phyloP scores from a whole-genome alignment of 2,113 vertebrate species.

The Apistogramma diplotaenia region DNA sequence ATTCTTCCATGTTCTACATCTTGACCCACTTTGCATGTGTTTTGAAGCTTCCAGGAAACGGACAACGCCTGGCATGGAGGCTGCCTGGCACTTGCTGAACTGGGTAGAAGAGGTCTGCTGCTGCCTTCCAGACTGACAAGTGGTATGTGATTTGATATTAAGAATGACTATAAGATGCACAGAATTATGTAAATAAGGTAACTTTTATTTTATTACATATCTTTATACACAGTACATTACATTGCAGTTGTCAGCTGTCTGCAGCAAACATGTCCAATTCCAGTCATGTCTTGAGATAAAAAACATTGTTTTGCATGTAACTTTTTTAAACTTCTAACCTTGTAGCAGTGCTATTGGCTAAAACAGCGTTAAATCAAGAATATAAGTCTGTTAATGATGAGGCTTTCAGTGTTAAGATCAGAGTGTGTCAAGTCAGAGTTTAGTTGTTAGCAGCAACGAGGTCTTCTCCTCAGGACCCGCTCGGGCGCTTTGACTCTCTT shows the following conservation, averaged over 20 bases:
- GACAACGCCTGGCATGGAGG: slow-evolving; percentile 94
- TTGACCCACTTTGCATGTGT: neutral
- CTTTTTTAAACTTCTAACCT: neutral
- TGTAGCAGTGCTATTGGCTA: neutral
- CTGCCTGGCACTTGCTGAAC: slow-evolving; percentile 92
- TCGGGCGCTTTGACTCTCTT: slow-evolving; percentile 72
- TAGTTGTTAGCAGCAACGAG: slow-evolving; percentile 78
- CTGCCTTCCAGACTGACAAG: slow-evolving; percentile 88
- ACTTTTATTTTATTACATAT: slow-evolving; percentile 31
- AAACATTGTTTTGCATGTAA: neutral
- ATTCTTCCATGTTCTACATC: neutral
- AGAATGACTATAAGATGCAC: neutral
- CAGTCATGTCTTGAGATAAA: neutral
- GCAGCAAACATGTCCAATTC: neutral
- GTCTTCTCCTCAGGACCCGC: slow-evolving; percentile 81
- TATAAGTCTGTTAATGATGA: neutral
- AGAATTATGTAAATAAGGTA: neutral
- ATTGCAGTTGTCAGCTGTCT: neutral
- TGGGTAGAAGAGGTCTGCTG: slow-evolving; percentile 91
- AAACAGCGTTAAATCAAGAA: slow-evolving; percentile 23
- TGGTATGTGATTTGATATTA: slow-evolving; percentile 75
- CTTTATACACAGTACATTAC: neutral
- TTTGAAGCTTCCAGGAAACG: slow-evolving; percentile 88
- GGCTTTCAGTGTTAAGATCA: neutral
- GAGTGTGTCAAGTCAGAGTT: neutral